A percentile compares a stretch with the other conserved stretches of the same genome.
phyloP scores from a whole-genome alignment of 1,140 invertebrate species.

The Drosophila saltans region DNA sequence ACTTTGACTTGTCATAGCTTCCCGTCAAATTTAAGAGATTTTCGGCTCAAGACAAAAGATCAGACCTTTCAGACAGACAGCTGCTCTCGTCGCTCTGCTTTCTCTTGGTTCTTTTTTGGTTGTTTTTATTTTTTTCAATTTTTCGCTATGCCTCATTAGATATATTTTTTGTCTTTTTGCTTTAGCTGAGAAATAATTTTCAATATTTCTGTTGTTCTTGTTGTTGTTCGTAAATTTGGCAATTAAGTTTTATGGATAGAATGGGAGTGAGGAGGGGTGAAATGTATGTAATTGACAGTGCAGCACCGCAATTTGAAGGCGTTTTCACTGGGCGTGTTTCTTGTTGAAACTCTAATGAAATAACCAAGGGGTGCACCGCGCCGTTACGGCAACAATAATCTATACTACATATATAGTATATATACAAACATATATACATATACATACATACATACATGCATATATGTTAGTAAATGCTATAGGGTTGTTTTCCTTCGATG shows the following conservation, averaged over 20 bases:
- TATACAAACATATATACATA: too few relatives aligned
- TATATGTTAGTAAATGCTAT: background rate
- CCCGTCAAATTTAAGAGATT: constrained; percentile 74
- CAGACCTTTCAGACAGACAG: constrained; percentile 21
- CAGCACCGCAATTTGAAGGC: constrained; percentile 36
- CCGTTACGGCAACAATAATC: constrained; percentile 3
- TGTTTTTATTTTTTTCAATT: background rate
- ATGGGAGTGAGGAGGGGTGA: too few relatives aligned
- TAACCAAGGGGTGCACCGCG: constrained; percentile 62
- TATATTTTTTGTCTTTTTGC: constrained; percentile 25
- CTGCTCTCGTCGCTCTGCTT: background rate
- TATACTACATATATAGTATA: background rate
- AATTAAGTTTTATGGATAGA: constrained; percentile 52
- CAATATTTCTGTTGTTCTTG: background rate
- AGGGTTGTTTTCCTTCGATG: constrained; percentile 41
- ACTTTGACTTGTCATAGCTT: constrained; percentile 79
- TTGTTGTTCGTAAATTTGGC: constrained; percentile 27
- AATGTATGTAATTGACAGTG: constrained; percentile 76
- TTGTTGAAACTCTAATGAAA: constrained; percentile 61
- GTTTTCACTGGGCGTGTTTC: constrained; percentile 11
- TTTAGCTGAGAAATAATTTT: constrained; percentile 63
- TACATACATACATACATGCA: background rate
- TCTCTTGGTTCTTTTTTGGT: background rate
- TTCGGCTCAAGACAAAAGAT: constrained; percentile 45
- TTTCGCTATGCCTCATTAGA: constrained; percentile 5